Base-by-base conservation (phyloP, 2,113 vertebrate genomes). In the Dicerorhinus sumatrensis region DNA sequence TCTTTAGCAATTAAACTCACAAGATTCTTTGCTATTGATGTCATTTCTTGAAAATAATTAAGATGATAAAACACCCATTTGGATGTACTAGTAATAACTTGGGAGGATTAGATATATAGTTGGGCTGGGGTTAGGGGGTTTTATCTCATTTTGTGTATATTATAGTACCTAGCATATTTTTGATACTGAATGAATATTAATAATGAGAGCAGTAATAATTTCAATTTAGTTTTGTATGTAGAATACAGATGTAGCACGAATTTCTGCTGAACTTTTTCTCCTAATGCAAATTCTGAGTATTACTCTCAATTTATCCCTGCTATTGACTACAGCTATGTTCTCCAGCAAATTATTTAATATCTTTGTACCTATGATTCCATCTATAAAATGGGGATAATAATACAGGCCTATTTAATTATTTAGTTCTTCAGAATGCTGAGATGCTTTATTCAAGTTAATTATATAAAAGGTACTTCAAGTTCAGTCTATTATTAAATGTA, bases 241-340 rank as follows among this genome's bases (percentile, higher is more conserved):
- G 92, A 97, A 87, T 97, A 95, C 95, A 96, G 86, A 98, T 94
- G 92, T 97, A 96, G 98, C 97, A 97, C 60, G 97, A 98, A 97
- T 97, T 98, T 97, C 95, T 98, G 98, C 98, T 98, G 97, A 98
- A 97, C 92, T 97, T 97, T 97, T 98, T 94, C 88, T 97, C 70
- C 80, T 94, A 97, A 95, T 96, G 97, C 96, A 98, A 97, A 98
- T 97, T 97, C 91, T 97, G 73, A 91, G 86, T 95, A 92, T 96
- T 90, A 95, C 73, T 96, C 23, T 23, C 86, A 96, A 76, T 97
- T 96, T 98, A 95, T 92, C 73, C 76, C 63, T 89, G 67, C 70
- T 93, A 48, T 96, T 97, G 91, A 94, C 77, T 89, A 69, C 96
- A 96, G 83, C 73, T 89, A 84, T 97, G 70, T 63, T 79, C 93